Conservation (phyloP, 2,113 vertebrate genomes). For the Pseudonaja textilis region DNA sequence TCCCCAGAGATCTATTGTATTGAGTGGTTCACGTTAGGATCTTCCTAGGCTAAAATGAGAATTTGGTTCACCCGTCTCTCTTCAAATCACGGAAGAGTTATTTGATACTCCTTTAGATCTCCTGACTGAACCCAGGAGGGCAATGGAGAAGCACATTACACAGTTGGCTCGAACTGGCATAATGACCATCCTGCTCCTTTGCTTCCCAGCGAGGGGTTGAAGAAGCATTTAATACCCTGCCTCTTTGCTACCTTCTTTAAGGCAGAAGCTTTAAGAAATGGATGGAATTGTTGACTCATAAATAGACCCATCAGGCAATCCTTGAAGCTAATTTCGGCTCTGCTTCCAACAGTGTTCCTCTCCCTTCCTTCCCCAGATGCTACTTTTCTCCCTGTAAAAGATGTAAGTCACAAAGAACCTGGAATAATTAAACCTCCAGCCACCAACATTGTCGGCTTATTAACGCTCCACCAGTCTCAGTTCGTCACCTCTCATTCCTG, state of each 20-base stretch:
- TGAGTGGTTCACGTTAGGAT: neutral
- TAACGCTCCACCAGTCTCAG: neutral
- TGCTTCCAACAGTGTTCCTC: rapidly evolving
- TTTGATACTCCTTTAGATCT: neutral
- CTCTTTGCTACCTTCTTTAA: neutral
- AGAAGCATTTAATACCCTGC: rapidly evolving
- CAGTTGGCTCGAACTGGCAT: neutral
- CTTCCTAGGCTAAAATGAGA: neutral
- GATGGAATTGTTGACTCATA: neutral
- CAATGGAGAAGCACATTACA: neutral
- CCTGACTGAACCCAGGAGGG: neutral
- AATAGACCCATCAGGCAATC: rapidly evolving
- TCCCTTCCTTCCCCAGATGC: neutral
- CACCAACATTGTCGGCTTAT: neutral
- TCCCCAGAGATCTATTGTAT: neutral
- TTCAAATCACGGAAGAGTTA: neutral
- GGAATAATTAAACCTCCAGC: slow-evolving; percentile 1
- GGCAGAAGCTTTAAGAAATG: rapidly evolving
- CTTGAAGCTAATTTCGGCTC: neutral
- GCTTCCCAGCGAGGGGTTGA: neutral
- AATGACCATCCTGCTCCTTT: neutral
- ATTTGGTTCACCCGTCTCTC: neutral
- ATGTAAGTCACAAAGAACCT: neutral
- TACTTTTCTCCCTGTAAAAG: neutral
- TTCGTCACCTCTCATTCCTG: rapidly evolving